phyloP scores from a whole-genome alignment of 2,113 vertebrate genomes.

The Casuarius casuarius region DNA sequence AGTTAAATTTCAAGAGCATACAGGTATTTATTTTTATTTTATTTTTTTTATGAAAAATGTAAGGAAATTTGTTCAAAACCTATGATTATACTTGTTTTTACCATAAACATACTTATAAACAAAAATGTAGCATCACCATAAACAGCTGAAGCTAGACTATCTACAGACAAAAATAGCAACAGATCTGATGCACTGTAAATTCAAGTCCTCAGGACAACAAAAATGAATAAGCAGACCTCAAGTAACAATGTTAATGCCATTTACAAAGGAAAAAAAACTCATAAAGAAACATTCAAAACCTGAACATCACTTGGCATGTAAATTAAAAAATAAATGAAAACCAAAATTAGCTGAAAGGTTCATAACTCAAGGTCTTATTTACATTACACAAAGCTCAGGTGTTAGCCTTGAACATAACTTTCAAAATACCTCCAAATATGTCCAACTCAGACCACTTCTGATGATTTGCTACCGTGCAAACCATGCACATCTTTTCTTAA shows the following conservation, averaged over 20 bases:
- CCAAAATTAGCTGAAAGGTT: conserved; percentile 77
- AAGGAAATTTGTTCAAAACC: conserved; percentile 92
- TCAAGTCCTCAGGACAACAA: conserved; percentile 89
- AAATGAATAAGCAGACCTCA: conserved; percentile 84
- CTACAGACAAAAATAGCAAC: conserved; percentile 96
- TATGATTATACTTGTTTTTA: conserved; percentile 92
- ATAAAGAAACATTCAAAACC: conserved; percentile 82
- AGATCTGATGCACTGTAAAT: conserved; percentile 92
- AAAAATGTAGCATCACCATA: conserved; percentile 88
- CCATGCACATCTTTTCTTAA: conserved; percentile 80
- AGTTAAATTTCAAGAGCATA: conserved; percentile 94
- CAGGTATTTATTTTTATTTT: conserved; percentile 87
- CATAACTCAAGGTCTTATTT: conserved; percentile 91
- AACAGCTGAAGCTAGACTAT: conserved; percentile 95
- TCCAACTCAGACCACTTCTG: conserved; percentile 75
- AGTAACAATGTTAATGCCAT: conserved; percentile 87
- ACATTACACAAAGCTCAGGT: conserved; percentile 96
- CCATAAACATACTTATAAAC: conserved; percentile 96
- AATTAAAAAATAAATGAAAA: conserved; percentile 79
- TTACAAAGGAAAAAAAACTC: conserved; percentile 83
- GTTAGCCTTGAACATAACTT: conserved; percentile 85
- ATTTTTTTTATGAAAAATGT: conserved; percentile 89
- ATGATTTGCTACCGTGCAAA: conserved; percentile 78
- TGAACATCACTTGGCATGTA: conserved; percentile 88
- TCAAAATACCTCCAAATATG: conserved; percentile 79